Evolutionary conservation across 2,797 vertebrate genomes (phyloP).

Genomic region (Cygnus olor): DNA sequence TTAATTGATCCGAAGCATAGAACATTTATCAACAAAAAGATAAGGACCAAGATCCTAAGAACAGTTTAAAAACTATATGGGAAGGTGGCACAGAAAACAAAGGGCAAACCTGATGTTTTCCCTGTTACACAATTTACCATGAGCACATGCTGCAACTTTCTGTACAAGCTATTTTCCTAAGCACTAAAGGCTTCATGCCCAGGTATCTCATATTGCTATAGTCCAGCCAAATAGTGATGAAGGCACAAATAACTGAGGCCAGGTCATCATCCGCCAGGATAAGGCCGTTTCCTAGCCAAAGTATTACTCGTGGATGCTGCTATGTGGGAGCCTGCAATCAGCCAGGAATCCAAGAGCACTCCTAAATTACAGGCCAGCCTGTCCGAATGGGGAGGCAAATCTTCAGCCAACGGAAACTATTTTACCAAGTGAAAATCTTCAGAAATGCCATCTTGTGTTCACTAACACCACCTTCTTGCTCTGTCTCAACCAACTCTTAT

Average conservation of each 20-base stretch:
- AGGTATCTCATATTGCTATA: slow-evolving; percentile 55
- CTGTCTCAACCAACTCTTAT: neutral
- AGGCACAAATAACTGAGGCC: slow-evolving; percentile 20
- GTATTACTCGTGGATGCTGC: slow-evolving; percentile 47
- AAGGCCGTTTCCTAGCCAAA: slow-evolving; percentile 21
- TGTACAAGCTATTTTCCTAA: slow-evolving; percentile 17
- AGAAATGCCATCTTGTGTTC: neutral
- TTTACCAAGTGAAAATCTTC: neutral
- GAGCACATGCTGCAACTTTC: slow-evolving; percentile 22
- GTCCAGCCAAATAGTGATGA: slow-evolving; percentile 51
- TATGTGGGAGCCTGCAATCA: slow-evolving; percentile 14
- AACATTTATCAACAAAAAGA: neutral
- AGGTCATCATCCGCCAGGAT: slow-evolving; percentile 34
- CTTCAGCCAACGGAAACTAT: neutral
- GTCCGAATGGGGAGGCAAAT: neutral
- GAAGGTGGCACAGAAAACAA: neutral
- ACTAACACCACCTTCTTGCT: neutral
- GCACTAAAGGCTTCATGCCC: slow-evolving; percentile 40
- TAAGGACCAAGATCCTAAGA: neutral
- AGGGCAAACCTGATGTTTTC: neutral
- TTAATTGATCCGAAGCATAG: neutral
- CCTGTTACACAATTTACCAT: neutral
- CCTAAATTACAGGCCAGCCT: neutral
- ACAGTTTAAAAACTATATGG: neutral
- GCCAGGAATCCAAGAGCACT: slow-evolving; percentile 9